Evolutionary conservation across 2,888 invertebrate genomes (phyloP), one percentile per base, ranked within the genome.

Genomic region (Frankliniella intonsa): DNA sequence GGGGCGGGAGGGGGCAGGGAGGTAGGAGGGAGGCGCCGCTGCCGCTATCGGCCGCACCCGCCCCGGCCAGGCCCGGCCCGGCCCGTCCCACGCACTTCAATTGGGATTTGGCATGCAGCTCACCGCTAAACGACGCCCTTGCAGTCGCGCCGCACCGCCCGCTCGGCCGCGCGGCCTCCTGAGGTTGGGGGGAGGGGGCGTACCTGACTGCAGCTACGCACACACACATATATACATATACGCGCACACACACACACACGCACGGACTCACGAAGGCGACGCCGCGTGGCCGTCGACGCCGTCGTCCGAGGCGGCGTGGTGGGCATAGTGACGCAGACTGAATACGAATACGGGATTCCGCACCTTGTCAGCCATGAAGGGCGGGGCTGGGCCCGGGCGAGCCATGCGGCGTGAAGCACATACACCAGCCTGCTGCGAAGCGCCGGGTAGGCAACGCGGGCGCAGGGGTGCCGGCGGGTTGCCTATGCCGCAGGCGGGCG

Each of bases 101-200:
- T 69, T 69, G 69, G 69, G 69, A 69, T 69, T 69, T 69, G 69
- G 69, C 69, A 69, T 69, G 69, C 69, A 69, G 69, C 69, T 69
- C 69, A 69, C 22, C 22, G 69, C 69, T 69, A 69, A 69, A 69
- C 69, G 69, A 69, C 69, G 69, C 69, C 69, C 69, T 69, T 69
- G 69, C 69, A 69, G 69, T 69, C 69, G n/a, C 62, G n/a, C 12
- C 62, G 17, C 62, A 17, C 55, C 14, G 55, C 14, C 55, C 55
- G 55, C 19, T 22, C n/a, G 65, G n/a, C 38, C 38, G 38, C 38
- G 2, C 38, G 38, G 38, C 38, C 38, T 38, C 38, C 38, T 38
- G 3, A 38, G 38, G 38, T 5, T 38, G 38, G 80, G 81, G 65
- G 65, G 62, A 79, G 22, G 11, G 69, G 69, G 69, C 38, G 38